Percentiles rank a stretch among this genome's conserved stretches.
Evolutionary conservation across 2,888 invertebrate genomes (phyloP).

Genomic region (Leucophenga maculata): DNA sequence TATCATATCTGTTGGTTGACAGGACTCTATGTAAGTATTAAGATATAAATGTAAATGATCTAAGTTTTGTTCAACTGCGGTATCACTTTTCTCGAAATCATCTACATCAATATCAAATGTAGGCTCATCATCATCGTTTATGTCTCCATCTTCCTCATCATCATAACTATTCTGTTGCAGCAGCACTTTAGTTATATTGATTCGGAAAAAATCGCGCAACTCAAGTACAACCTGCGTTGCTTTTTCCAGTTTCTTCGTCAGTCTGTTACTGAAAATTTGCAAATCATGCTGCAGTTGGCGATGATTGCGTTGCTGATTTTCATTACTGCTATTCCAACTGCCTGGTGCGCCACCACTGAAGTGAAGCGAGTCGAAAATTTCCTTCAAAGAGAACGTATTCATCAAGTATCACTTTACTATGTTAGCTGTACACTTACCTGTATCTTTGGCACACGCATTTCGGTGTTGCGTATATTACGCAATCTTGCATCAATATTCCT

Average conservation of each 20-base stretch:
- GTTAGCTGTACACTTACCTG: conserved; percentile 55
- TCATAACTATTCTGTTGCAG: conserved; percentile 48
- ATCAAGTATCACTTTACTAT: background rate
- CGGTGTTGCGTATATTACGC: conserved; percentile 68
- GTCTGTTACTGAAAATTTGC: conserved; percentile 58
- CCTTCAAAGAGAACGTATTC: conserved; percentile 48
- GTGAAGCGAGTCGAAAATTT: conserved; percentile 71
- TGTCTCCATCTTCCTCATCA: conserved; percentile 44
- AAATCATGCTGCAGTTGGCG: conserved; percentile 54
- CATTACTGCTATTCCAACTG: conserved; percentile 34
- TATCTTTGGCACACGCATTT: conserved; percentile 69
- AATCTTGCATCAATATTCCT: conserved; percentile 65
- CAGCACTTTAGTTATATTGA: conserved; percentile 60
- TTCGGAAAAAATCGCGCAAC: conserved; percentile 61
- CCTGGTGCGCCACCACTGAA: conserved; percentile 47
- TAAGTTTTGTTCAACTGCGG: conserved; percentile 10
- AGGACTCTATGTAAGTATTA: conserved; percentile 64
- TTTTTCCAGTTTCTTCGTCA: conserved; percentile 65
- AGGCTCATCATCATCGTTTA: conserved; percentile 39
- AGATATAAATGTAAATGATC: conserved; percentile 53
- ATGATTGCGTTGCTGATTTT: conserved; percentile 24
- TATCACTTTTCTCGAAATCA: conserved; percentile 48
- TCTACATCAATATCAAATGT: conserved; percentile 61
- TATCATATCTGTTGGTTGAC: conserved; percentile 49
- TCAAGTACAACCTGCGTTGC: conserved; percentile 65